Evolutionary conservation across 2,797 vertebrate species (phyloP).

Genomic region (Phataginus tetradactyla): DNA sequence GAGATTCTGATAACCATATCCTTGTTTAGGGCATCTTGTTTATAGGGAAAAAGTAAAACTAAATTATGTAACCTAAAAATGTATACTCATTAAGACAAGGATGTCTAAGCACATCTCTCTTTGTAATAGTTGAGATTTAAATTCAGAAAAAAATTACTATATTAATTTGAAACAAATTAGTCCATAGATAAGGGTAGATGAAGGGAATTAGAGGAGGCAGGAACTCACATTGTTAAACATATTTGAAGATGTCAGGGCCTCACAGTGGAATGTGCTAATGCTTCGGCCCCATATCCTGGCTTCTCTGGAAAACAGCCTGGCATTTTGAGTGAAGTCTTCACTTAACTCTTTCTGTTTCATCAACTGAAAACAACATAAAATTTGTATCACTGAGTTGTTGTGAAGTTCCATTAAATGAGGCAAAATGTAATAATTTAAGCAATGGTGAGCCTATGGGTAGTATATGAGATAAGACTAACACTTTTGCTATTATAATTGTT

Average conservation of each 20-base stretch:
- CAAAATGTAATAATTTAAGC: background rate
- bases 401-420: background rate
- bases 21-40: background rate
- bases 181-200: accelerated
- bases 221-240: background rate
- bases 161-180: background rate
- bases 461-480: background rate
- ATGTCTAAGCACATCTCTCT: background rate
- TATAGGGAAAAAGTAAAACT: background rate
- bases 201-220: background rate
- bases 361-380: background rate
- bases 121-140: background rate
- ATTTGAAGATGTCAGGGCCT: background rate
- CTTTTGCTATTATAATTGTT: background rate
- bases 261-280: background rate
- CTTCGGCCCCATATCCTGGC: background rate
- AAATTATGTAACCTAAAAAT: background rate
- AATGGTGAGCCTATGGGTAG: background rate
- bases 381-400: background rate
- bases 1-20: background rate
- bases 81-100: background rate
- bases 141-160: background rate
- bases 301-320: background rate
- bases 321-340: background rate
- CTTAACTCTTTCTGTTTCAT: background rate